These are phyloP conservation scores for Sipha flava DNA, from an alignment of 1,140 invertebrate genomes.

Conservation along the genomic window DNA sequence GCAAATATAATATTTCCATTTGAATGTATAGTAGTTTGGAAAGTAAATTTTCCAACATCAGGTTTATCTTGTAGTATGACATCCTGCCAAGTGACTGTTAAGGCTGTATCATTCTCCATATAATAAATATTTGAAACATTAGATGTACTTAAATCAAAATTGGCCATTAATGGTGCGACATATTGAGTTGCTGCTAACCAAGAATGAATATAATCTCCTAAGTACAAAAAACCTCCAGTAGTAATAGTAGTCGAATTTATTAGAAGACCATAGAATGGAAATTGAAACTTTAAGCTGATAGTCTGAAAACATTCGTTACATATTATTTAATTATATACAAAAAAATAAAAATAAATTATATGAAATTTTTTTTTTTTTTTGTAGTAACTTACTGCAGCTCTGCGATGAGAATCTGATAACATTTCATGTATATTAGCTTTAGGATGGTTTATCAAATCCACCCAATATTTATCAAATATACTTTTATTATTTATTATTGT, in stretches of 20 bases:
- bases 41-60: conserved; percentile 63
- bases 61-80: conserved; percentile 73
- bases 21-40: conserved; percentile 72
- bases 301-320: conserved; percentile 56
- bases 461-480: conserved; percentile 60
- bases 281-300: conserved; percentile 72
- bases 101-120: conserved; percentile 74
- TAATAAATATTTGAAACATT: conserved; percentile 75
- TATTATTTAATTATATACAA: not conserved
- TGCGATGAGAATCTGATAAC: conserved; percentile 75
- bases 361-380: too few species aligned
- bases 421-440: conserved; percentile 57
- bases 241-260: conserved; percentile 88
- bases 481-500: conserved; percentile 52
- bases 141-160: conserved; percentile 85
- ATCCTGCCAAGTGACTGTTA: conserved; percentile 89
- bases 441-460: conserved; percentile 55
- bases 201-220: conserved; percentile 89
- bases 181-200: conserved; percentile 98
- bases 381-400: conserved; percentile 76
- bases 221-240: conserved; percentile 94
- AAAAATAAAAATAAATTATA: too few species aligned
- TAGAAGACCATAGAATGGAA: conserved; percentile 90
- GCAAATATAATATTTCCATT: conserved; percentile 90
- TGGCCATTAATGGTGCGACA: conserved; percentile 98